Evolutionary conservation across 2,888 invertebrate species (phyloP), one percentile per base, ranked within the genome.

Genomic region (Trissolcus brochymenae): DNA sequence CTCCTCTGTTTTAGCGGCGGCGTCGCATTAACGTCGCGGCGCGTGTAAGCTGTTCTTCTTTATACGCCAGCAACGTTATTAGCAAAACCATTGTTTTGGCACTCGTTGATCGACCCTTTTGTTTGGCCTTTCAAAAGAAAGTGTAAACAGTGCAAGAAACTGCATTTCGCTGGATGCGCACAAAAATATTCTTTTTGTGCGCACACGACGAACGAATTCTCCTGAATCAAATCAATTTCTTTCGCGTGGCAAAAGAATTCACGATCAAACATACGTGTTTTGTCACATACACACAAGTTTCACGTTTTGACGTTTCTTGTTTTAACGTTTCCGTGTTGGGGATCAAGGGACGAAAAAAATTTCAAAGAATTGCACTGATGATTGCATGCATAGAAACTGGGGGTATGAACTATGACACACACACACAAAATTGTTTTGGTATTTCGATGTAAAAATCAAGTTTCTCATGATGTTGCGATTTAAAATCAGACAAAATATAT

Each of bases 211-310:
- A 35, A 4, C 35, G 35, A 35, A 35, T 35, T 35, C 35, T 9
- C 35, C 9, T 35, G 35, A 35, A 35, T 35, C 35, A 35, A 35
- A 35, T 35, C 35, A 35, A 35, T 35, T 35, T 35, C 35, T 35
- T 35, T 35, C 11, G 35, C 35, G 35, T n/a, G 50, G 46, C 35
- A 59, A 71, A 46, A 56, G 56, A 56, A 56, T 35, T 67, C 54
- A 19, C 43, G 50, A 25, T 66, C 51, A 66, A 66, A 66, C 50
- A 41, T 43, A 54, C 35, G 35, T 35, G 35, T 54, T 46, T 64
- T 29, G 54, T 64, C 54, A 29, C 21, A 35, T 11, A 35, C 35
- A 35, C n/a, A n/a, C n/a, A 25, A 35, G 35, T 35, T 35, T 35
- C 35, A 11, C 35, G 35, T 35, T 35, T 35, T 35, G 35, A 16